Evolutionary conservation across 2,113 vertebrate species (phyloP).

Genomic region (Sebastes schlegelii): DNA sequence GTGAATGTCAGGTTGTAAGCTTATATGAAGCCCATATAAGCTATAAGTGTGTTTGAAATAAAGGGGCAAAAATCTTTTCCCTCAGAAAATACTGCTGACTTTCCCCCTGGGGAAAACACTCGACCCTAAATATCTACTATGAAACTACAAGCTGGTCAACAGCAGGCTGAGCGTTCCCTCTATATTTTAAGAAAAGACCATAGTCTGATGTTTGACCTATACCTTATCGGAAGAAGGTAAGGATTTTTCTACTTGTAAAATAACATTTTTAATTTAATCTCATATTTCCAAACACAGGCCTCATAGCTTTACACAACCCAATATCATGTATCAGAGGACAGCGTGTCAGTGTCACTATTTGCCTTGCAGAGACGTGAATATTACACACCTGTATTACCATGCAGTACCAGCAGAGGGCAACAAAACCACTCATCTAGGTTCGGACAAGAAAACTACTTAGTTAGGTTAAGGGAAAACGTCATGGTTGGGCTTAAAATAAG

Average conservation of each 20-base stretch:
- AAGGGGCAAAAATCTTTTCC: slow-evolving; percentile 6
- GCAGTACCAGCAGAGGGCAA: too few species aligned
- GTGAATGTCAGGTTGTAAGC: slow-evolving; percentile 40
- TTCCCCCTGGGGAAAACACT: not conserved
- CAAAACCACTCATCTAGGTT: too few species aligned
- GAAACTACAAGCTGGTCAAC: slow-evolving; percentile 26
- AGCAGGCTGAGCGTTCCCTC: not conserved
- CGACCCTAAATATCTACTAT: not conserved
- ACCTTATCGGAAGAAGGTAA: not conserved
- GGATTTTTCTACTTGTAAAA: slow-evolving; percentile 4
- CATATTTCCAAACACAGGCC: slow-evolving; percentile 17
- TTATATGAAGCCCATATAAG: slow-evolving; percentile 37
- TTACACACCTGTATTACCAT: too few species aligned
- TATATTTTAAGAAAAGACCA: not conserved
- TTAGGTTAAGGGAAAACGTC: too few species aligned
- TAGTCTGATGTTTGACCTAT: slow-evolving; percentile 8
- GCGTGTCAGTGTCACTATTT: too few species aligned
- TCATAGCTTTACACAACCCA: not conserved
- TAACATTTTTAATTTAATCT: slow-evolving; percentile 1
- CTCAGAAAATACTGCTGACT: slow-evolving; percentile 18
- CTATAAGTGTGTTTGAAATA: slow-evolving; percentile 40
- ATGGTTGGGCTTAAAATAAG: too few species aligned
- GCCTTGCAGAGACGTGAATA: too few species aligned
- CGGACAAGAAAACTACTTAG: too few species aligned
- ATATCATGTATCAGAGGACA: too few species aligned